These are phyloP conservation scores for Orthosia cruda DNA, from an alignment of 2,888 invertebrate genomes.

Conservation along the genomic window DNA sequence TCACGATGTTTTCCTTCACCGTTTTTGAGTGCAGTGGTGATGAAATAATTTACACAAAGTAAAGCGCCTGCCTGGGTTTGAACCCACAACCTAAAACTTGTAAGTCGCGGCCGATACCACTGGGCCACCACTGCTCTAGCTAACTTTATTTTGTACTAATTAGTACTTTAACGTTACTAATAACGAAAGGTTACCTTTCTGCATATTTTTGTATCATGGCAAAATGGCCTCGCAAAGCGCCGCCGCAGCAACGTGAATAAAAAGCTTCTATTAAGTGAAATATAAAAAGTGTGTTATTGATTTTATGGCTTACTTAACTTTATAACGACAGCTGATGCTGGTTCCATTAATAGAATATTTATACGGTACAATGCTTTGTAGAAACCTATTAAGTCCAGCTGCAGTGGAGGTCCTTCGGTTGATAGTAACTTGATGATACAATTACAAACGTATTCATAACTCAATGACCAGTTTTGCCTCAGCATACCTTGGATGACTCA, in stretches of 20 bases:
- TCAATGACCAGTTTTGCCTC: neutral
- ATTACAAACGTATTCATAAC: neutral
- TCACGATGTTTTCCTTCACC: no score
- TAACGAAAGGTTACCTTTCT: neutral
- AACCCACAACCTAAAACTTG: no score
- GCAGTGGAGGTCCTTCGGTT: neutral
- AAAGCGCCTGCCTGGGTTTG: no score
- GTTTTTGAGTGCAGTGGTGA: no score
- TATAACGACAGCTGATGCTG: neutral
- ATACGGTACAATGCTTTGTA: neutral
- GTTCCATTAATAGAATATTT: slow-evolving; percentile 1
- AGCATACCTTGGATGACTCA: neutral
- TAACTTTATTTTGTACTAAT: neutral
- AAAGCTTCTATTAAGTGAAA: slow-evolving; percentile 3
- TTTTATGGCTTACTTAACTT: slow-evolving; percentile 3
- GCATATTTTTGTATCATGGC: neutral
- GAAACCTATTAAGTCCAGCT: neutral
- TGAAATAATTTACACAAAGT: no score
- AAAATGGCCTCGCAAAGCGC: neutral
- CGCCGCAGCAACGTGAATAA: neutral
- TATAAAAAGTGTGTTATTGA: slow-evolving; percentile 22
- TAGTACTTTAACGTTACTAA: no score
- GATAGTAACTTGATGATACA: neutral
- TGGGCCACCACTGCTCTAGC: no score
- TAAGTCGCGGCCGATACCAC: no score